Evolutionary conservation across 2,797 vertebrate species (phyloP).

Genomic region (Sebastes matsubarae): DNA sequence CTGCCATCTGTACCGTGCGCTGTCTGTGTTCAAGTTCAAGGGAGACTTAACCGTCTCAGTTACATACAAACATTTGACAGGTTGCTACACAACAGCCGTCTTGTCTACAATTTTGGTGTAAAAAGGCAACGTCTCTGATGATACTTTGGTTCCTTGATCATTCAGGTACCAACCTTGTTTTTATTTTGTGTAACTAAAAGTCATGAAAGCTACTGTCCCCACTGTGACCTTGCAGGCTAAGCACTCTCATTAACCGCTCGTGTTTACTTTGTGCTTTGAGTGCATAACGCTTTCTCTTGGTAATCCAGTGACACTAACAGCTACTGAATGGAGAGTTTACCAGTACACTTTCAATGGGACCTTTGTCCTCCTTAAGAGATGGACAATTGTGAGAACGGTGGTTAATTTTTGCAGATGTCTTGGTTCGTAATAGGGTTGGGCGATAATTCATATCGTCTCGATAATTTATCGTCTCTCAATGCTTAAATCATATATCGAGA

Average conservation of each 20-base stretch:
- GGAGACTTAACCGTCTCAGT: neutral
- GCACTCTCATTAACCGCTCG: neutral
- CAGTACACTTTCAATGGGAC: neutral
- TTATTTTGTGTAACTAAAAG: neutral
- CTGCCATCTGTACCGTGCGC: neutral
- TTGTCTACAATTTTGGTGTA: neutral
- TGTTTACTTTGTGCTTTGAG: constrained; percentile 26
- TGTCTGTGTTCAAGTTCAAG: constrained; percentile 16
- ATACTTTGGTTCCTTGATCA: neutral
- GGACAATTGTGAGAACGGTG: neutral
- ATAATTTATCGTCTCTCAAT: too few relatives aligned
- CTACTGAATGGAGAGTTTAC: constrained; percentile 18
- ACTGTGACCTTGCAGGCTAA: constrained; percentile 39
- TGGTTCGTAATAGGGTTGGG: too few relatives aligned
- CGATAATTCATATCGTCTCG: too few relatives aligned
- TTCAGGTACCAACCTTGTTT: neutral
- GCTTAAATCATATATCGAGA: too few relatives aligned
- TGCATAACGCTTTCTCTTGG: neutral
- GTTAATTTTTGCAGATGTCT: neutral
- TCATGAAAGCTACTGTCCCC: neutral
- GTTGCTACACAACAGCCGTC: too few relatives aligned
- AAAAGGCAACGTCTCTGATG: neutral
- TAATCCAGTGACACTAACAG: constrained; percentile 33
- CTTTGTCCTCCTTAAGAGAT: neutral
- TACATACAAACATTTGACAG: neutral